Evolutionary conservation across 2,888 invertebrate species (phyloP).

Genomic region (Trissoscelio sp.): DNA sequence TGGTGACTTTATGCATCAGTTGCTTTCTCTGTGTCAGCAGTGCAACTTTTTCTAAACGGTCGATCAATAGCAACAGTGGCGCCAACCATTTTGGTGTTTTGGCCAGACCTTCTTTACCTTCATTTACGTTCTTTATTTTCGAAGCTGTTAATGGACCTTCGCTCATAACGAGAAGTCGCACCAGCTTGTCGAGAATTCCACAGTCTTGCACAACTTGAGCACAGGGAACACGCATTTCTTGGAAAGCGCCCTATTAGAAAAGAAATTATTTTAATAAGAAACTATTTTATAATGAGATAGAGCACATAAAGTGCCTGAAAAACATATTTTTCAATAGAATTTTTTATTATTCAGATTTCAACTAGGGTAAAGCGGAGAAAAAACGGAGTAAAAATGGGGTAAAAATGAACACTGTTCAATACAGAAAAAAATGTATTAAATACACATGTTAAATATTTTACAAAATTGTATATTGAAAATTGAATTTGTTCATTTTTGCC

Average conservation of each 20-base stretch:
- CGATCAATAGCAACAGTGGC: constrained; percentile 89
- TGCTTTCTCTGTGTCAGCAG: constrained; percentile 88
- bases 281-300: too few relatives aligned
- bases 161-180: constrained; percentile 81
- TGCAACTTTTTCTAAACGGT: constrained; percentile 90
- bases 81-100: constrained; percentile 90
- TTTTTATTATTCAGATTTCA: too few relatives aligned
- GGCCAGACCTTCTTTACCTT: constrained; percentile 73
- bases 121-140: constrained; percentile 74
- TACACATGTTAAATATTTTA: too few relatives aligned
- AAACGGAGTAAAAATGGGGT: not conserved
- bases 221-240: constrained; percentile 88
- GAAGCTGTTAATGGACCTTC: constrained; percentile 78
- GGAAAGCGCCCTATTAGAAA: constrained; percentile 81
- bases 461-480: too few relatives aligned
- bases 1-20: constrained; percentile 87
- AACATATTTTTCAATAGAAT: too few relatives aligned
- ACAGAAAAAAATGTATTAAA: too few relatives aligned
- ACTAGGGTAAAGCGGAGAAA: not conserved
- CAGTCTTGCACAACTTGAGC: constrained; percentile 84
- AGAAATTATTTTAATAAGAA: not conserved
- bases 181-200: constrained; percentile 79
- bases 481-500: too few relatives aligned
- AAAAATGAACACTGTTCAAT: too few relatives aligned
- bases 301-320: too few relatives aligned